Base-by-base conservation (phyloP, 1,140 invertebrate species). In the Papilio machaon region DNA sequence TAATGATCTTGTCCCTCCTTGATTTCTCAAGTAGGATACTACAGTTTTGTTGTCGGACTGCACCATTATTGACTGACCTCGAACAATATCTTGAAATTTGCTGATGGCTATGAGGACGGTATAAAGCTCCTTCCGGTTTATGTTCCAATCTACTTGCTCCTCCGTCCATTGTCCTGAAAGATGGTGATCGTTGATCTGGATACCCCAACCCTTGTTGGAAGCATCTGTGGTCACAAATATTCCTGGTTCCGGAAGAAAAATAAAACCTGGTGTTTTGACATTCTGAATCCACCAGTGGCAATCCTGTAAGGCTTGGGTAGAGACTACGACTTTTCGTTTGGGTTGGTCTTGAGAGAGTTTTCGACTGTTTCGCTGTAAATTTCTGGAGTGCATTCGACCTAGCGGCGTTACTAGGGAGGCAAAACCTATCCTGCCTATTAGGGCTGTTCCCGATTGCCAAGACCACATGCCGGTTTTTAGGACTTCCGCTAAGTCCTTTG, bases 111-210 rank as follows among this genome's bases (percentile, higher is more conserved):
- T 49, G 15, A 11, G 43, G 6, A 83, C 46, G 0, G 80, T n/a
- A 30, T 35, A 79, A 0, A 85, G 76, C 64, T 85, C 82, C 23
- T 85, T 85, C 30, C 23, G 8, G 43, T 85, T 85, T 81, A 79
- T 82, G 47, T 85, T 82, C 84, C 84, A 85, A 5, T 10, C n/a
- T 46, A 23, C 15, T 58, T 85, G 84, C 1, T 73, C 43, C 3
- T n/a, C 15, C 4, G 13, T 58, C 84, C 84, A 85, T 0, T 5
- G 9, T 4, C 73, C 79, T 19, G 75, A 80, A 5, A 81, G 2
- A 15, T 35, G 23, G 13, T 30, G 17, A 19, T 80, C 52, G 8
- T 73, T 46, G 1, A 85, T 13, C 19, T 81, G 79, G 9, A 75
- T 38, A 1, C 84, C 84, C 82, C 84, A 85, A 0, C 84, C 84